These are phyloP conservation scores for Drosophila albomicans DNA, from an alignment of 1,140 invertebrate species.

Conservation along the genomic window DNA sequence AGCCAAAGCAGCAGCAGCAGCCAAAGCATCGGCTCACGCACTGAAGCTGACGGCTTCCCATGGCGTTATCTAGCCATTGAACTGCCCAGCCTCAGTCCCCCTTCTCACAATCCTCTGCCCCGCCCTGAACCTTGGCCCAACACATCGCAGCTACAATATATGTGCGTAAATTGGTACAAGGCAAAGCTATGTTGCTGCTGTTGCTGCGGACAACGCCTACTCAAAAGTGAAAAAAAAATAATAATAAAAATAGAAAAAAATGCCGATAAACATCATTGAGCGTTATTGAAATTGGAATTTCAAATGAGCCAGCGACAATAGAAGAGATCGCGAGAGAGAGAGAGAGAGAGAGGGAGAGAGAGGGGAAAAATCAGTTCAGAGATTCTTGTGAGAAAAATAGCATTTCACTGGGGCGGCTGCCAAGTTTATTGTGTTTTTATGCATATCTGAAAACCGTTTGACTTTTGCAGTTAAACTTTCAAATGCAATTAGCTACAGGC, in stretches of 20 bases:
- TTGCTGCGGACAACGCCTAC: slow-evolving; percentile 70
- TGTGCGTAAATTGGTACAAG: slow-evolving; percentile 79
- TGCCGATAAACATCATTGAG: slow-evolving; percentile 78
- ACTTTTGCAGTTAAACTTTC: slow-evolving; percentile 82
- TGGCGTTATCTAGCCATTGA: slow-evolving; percentile 57
- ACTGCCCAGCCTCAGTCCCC: slow-evolving; percentile 18
- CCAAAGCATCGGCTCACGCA: slow-evolving; percentile 39
- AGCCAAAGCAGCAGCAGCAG: slow-evolving; percentile 7
- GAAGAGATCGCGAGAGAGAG: background rate
- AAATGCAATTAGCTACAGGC: slow-evolving; percentile 77
- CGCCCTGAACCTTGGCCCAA: slow-evolving; percentile 76
- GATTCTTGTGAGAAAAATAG: slow-evolving; percentile 51
- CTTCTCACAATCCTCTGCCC: slow-evolving; percentile 61
- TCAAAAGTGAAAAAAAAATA: slow-evolving; percentile 50
- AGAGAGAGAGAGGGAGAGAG: background rate
- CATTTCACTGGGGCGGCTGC: slow-evolving; percentile 38
- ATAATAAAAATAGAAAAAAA: slow-evolving; percentile 13
- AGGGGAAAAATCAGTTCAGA: slow-evolving; percentile 32
- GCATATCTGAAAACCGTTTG: slow-evolving; percentile 79
- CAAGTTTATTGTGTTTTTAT: slow-evolving; percentile 51
- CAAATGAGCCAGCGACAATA: slow-evolving; percentile 59
- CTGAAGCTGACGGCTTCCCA: slow-evolving; percentile 40
- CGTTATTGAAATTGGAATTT: slow-evolving; percentile 80
- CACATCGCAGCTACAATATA: slow-evolving; percentile 40
- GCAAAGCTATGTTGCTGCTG: slow-evolving; percentile 44